A percentile compares a stretch with the other conserved stretches of the same genome.
Conservation (phyloP, 2,888 invertebrate species). For the Rhagonycha lutea region DNA sequence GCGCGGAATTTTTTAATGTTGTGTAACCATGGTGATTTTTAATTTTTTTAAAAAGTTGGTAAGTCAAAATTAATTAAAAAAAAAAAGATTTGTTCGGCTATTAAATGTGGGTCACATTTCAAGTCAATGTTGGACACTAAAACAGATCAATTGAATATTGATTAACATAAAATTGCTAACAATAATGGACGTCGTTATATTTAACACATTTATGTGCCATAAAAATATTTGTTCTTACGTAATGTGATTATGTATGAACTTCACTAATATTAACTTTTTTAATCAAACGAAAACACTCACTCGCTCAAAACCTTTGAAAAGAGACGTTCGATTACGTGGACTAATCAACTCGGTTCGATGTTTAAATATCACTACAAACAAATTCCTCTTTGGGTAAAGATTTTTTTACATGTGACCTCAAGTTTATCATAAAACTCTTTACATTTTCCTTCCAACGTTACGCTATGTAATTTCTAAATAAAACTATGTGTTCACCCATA, state of each 20-base stretch:
- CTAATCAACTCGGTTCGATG: slow-evolving; percentile 8
- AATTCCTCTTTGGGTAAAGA: neutral
- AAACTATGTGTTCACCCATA: neutral
- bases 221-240: slow-evolving; percentile 3
- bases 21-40: neutral
- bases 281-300: slow-evolving; percentile 9
- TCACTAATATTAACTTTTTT: neutral
- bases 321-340: slow-evolving; percentile 9
- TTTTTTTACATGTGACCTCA: neutral
- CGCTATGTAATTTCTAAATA: neutral
- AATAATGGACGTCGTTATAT: slow-evolving; percentile 5
- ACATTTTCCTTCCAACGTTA: neutral
- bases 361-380: neutral
- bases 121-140: slow-evolving; percentile 2
- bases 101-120: slow-evolving; percentile 1
- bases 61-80: neutral
- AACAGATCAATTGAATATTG: slow-evolving; percentile 3
- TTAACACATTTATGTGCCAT: slow-evolving; percentile 9
- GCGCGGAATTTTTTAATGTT: neutral
- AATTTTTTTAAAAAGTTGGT: neutral
- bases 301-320: slow-evolving; percentile 10
- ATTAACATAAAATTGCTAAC: slow-evolving; percentile 7
- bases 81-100: neutral
- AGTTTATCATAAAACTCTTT: neutral
- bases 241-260: neutral